phyloP scores from a whole-genome alignment of 2,113 vertebrate species.

The Amia ocellicauda region DNA sequence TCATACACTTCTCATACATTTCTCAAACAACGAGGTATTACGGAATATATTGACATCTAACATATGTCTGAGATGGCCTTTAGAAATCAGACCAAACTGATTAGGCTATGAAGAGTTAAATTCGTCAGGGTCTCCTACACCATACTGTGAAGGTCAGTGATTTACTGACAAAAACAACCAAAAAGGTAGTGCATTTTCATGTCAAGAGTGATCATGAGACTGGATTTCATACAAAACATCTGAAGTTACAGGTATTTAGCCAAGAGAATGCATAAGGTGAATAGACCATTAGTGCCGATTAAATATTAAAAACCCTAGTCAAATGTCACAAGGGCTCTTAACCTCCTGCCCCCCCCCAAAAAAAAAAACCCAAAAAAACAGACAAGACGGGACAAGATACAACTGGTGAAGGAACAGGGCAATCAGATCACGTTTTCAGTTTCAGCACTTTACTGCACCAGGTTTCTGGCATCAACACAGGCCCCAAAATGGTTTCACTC shows the following conservation, averaged over 20 bases:
- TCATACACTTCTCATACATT: no score
- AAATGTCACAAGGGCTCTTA: constrained; percentile 27
- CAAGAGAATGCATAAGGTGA: constrained; percentile 13
- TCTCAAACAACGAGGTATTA: no score
- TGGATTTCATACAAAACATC: constrained; percentile 10
- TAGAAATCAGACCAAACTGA: background rate
- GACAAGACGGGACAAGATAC: no score
- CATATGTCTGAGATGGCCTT: no score
- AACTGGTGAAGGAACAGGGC: background rate
- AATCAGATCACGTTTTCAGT: constrained; percentile 34
- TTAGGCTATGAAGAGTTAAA: background rate
- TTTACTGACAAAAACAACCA: no score
- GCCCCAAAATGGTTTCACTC: constrained; percentile 35
- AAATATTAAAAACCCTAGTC: constrained; percentile 52
- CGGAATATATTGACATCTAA: background rate
- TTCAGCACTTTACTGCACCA: constrained; percentile 40
- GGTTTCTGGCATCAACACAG: constrained; percentile 59
- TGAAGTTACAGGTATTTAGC: constrained; percentile 19
- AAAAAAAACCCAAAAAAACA: no score
- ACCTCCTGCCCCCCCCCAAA: no score
- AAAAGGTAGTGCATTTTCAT: no score
- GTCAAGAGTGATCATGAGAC: no score
- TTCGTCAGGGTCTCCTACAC: background rate
- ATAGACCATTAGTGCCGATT: constrained; percentile 43
- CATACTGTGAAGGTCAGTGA: no score